Conservation (phyloP, 2,113 vertebrate genomes). For the Channa maculata region DNA sequence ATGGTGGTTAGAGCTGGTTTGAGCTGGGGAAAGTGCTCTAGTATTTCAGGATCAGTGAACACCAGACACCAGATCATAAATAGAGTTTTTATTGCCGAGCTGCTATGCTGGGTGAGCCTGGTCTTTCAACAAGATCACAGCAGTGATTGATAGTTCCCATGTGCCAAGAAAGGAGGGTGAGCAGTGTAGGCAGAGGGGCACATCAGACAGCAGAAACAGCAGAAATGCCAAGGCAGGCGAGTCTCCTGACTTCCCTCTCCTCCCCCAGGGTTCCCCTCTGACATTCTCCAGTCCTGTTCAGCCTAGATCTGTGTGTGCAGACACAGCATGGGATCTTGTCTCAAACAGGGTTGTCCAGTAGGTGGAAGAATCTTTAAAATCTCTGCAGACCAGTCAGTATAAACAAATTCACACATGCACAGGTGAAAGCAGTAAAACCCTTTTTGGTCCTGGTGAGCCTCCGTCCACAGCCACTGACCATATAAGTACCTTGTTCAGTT, state of each 20-base stretch:
- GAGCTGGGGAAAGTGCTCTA: conserved; percentile 42
- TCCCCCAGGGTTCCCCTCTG: conserved; percentile 17
- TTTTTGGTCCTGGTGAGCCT: conserved; percentile 18
- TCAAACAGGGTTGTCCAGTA: conserved; percentile 28
- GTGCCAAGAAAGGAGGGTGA: conserved; percentile 28
- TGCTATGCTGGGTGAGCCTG: conserved; percentile 52
- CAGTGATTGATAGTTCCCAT: conserved; percentile 45
- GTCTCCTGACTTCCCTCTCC: neutral
- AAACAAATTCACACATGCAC: conserved; percentile 10
- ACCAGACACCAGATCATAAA: conserved; percentile 66
- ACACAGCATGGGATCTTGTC: conserved; percentile 27
- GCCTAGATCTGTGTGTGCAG: conserved; percentile 27
- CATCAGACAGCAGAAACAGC: conserved; percentile 21
- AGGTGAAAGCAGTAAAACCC: conserved; percentile 13
- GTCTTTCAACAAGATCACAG: conserved; percentile 61
- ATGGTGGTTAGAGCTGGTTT: conserved; percentile 58
- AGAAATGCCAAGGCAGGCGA: conserved; percentile 15
- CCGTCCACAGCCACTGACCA: conserved; percentile 7
- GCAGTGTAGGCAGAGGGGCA: conserved; percentile 2
- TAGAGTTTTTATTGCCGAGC: conserved; percentile 72
- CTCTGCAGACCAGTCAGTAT: neutral
- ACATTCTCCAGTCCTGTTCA: conserved; percentile 47
- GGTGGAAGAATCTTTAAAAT: conserved; percentile 29
- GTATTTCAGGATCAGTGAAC: conserved; percentile 70
- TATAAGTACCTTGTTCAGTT: neutral